phyloP scores from a whole-genome alignment of 1,140 invertebrate genomes.

The Solenopsis invicta region DNA sequence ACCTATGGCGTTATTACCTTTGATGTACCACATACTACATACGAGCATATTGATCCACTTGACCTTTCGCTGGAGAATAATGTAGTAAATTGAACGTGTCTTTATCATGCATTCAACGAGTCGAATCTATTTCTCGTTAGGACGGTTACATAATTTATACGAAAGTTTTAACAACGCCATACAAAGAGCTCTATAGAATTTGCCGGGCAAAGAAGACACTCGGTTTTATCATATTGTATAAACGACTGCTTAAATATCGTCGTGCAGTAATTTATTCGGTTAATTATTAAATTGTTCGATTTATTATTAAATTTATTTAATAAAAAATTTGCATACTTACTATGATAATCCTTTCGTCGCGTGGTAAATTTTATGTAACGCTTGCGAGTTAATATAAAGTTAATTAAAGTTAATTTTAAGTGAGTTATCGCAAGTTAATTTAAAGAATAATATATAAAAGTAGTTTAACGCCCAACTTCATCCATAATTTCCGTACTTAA shows the following conservation, averaged over 20 bases:
- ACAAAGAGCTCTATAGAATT: not conserved
- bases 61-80: slow-evolving; percentile 46
- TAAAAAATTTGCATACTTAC: not conserved
- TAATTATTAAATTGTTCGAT: not conserved
- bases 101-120: slow-evolving; percentile 51
- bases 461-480: not conserved
- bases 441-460: slow-evolving; percentile 5
- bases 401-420: no score
- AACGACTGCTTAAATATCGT: not conserved
- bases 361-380: not conserved
- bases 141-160: slow-evolving; percentile 52
- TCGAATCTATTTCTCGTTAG: slow-evolving; percentile 60
- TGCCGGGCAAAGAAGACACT: not conserved
- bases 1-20: slow-evolving; percentile 70
- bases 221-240: not conserved
- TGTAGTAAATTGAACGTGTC: slow-evolving; percentile 38
- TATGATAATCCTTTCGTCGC: not conserved
- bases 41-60: slow-evolving; percentile 61
- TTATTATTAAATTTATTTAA: not conserved
- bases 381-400: slow-evolving; percentile 19
- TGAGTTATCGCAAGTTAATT: slow-evolving; percentile 2
- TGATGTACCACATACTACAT: slow-evolving; percentile 66
- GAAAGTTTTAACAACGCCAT: slow-evolving; percentile 63
- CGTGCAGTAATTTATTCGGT: not conserved
- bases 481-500: slow-evolving; percentile 20